Evolutionary conservation across 2,113 vertebrate genomes (phyloP).

Genomic region (Channa argus): DNA sequence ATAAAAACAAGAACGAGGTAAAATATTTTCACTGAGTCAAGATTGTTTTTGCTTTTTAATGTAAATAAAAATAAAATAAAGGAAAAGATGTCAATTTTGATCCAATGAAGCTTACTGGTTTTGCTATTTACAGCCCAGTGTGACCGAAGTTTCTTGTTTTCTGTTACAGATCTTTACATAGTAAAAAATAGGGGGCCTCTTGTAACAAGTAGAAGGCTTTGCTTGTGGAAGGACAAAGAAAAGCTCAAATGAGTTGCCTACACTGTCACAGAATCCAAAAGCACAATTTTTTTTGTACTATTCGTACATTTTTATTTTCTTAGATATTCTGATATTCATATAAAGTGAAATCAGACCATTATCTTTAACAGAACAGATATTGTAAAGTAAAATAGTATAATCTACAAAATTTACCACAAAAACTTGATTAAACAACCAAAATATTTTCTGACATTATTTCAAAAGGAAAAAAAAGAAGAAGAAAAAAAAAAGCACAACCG

Average conservation of each 20-base stretch:
- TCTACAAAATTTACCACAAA: not conserved
- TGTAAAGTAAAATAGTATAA: not conserved
- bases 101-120: not conserved
- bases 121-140: not conserved
- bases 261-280: not conserved
- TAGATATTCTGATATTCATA: not conserved
- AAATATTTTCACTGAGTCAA: conserved; percentile 17
- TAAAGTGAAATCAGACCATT: not conserved
- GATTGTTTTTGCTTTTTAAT: not conserved
- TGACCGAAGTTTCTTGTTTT: not conserved
- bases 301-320: no score
- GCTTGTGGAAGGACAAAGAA: no score
- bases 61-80: not conserved
- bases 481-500: no score
- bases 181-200: not conserved
- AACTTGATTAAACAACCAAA: not conserved
- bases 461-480: no score
- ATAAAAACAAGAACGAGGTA: conserved; percentile 2
- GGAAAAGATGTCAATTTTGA: no score
- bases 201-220: not conserved
- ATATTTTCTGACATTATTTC: not conserved
- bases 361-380: conserved; percentile 2
- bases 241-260: not conserved
- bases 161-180: not conserved
- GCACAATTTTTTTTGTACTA: no score